A percentile compares a stretch with the other conserved stretches of the same genome.
Evolutionary conservation across 2,113 vertebrate genomes (phyloP).

Genomic region (Telmatochromis bifrenatus): DNA sequence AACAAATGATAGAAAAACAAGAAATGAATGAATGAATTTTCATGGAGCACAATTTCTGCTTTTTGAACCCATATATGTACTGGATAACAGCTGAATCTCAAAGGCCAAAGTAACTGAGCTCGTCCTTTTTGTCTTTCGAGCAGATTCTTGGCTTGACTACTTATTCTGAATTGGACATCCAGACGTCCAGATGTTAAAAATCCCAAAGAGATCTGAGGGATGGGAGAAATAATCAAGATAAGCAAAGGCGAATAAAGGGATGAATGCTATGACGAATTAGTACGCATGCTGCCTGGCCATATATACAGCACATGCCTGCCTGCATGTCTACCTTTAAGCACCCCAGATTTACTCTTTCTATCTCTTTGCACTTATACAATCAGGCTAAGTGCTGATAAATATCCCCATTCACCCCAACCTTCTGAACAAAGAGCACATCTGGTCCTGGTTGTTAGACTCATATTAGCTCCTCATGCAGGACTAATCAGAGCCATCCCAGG

Average conservation of each 20-base stretch:
- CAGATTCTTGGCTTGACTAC: constrained; percentile 28
- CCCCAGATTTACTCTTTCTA: background rate
- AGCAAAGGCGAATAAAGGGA: constrained; percentile 8
- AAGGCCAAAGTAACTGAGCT: constrained; percentile 6
- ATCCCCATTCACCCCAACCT: background rate
- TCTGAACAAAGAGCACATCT: constrained; percentile 46
- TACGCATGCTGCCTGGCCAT: background rate
- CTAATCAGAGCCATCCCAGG: constrained; percentile 44
- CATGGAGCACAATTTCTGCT: background rate
- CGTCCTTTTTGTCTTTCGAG: constrained; percentile 15
- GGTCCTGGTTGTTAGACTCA: constrained; percentile 43
- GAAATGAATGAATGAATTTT: background rate
- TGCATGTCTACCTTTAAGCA: constrained; percentile 4
- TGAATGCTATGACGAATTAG: background rate
- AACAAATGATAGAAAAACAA: constrained; percentile 24
- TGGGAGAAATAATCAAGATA: background rate
- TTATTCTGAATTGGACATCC: background rate
- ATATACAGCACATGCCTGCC: background rate
- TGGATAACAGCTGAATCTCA: background rate
- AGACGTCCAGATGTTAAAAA: constrained; percentile 35
- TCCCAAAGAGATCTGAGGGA: constrained; percentile 14
- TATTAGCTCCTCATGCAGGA: constrained; percentile 55
- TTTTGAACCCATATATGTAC: constrained; percentile 33
- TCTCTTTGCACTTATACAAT: constrained; percentile 17
- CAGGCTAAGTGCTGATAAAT: constrained; percentile 32